These are phyloP conservation scores for Actinernus sp. DNA, from an alignment of 92 coral and sea anemone species.

Conservation along the genomic window DNA sequence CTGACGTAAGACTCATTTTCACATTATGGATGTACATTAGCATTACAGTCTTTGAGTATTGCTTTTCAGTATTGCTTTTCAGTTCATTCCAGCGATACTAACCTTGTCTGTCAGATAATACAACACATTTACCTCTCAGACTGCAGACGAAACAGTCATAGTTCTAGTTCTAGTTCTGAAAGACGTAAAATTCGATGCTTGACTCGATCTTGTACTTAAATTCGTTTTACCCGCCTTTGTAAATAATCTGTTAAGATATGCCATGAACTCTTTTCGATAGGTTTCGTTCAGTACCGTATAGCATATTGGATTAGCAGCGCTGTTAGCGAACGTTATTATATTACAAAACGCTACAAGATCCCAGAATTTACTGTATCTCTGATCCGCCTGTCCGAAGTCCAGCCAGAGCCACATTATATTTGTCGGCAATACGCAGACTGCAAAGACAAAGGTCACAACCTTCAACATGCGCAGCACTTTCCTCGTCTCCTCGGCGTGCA, in stretches of 20 bases:
- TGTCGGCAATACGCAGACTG: slow-evolving; percentile 86
- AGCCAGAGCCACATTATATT: slow-evolving; percentile 97
- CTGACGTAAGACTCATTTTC: not conserved
- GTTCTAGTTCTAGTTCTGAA: not conserved
- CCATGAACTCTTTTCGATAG: slow-evolving; percentile 74
- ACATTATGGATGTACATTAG: not conserved
- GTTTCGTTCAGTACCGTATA: slow-evolving; percentile 83
- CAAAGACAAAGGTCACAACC: slow-evolving; percentile 82
- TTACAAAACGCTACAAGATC: slow-evolving; percentile 90
- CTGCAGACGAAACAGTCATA: not conserved
- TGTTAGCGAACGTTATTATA: slow-evolving; percentile 88
- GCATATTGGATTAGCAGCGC: slow-evolving; percentile 95
- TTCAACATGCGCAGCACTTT: slow-evolving; percentile 91
- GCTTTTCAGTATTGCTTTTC: no score
- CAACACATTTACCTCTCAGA: not conserved
- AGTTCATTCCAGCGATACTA: no score
- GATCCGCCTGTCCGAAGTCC: slow-evolving; percentile 85
- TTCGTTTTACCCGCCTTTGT: not conserved
- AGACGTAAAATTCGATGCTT: not conserved
- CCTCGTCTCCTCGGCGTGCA: slow-evolving; percentile 78
- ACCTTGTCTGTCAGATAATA: not conserved
- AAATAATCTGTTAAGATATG: not conserved
- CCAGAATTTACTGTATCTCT: slow-evolving; percentile 70
- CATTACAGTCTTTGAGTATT: no score
- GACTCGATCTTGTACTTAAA: not conserved